These are phyloP conservation scores for Seriola aureovittata DNA, from an alignment of 2,113 vertebrate species.

Conservation along the genomic window DNA sequence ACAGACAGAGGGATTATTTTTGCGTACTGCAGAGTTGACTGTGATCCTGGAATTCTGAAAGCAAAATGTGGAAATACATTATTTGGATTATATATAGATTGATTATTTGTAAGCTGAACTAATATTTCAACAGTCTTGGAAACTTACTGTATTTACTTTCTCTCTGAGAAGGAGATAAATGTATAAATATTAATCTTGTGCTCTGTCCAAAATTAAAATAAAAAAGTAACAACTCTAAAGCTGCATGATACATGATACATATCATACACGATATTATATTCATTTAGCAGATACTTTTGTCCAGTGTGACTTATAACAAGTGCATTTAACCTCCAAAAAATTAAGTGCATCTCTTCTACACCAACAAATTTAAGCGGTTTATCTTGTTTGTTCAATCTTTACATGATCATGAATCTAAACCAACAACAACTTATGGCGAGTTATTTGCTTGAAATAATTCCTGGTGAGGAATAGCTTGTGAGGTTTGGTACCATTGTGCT, in stretches of 20 bases:
- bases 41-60: background rate
- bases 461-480: too few species aligned
- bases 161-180: background rate
- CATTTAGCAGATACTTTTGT: too few species aligned
- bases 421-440: background rate
- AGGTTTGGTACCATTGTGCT: too few species aligned
- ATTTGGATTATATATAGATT: background rate
- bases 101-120: background rate
- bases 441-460: background rate
- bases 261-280: too few species aligned
- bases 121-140: background rate
- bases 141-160: background rate
- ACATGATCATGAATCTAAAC: background rate
- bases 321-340: too few species aligned
- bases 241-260: too few species aligned
- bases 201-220: too few species aligned
- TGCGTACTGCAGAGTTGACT: background rate
- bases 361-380: background rate
- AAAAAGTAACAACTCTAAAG: background rate
- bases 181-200: background rate
- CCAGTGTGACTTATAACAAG: too few species aligned
- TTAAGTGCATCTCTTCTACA: too few species aligned
- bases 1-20: conserved; percentile 33
- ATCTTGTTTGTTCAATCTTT: background rate
- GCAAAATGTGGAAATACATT: background rate